These are phyloP conservation scores for Metalampra italica DNA, from an alignment of 2,888 invertebrate species.

Conservation along the genomic window DNA sequence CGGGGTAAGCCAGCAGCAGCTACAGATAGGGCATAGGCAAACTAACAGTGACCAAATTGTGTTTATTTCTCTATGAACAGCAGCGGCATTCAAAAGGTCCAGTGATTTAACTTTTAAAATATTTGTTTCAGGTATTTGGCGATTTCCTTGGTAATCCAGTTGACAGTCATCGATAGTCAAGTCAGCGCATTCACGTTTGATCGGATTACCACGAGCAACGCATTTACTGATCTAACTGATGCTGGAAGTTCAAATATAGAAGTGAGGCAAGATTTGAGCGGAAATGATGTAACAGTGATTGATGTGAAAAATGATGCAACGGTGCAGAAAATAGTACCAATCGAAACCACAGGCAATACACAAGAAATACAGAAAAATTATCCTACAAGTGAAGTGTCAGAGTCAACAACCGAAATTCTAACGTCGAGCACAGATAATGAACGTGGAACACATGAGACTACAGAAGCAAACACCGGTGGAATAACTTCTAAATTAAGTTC, in stretches of 20 bases:
- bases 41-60: background rate
- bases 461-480: background rate
- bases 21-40: background rate
- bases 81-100: too few species aligned
- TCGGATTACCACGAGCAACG: slow-evolving; percentile 17
- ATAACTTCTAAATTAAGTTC: background rate
- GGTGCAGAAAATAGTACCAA: slow-evolving; percentile 4
- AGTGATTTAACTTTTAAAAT: background rate
- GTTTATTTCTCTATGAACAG: too few species aligned
- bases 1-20: slow-evolving; percentile 4
- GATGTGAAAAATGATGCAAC: slow-evolving; percentile 4
- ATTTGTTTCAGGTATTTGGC: slow-evolving; percentile 52
- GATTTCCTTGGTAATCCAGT: slow-evolving; percentile 42
- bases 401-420: background rate
- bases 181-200: slow-evolving; percentile 40
- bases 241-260: slow-evolving; percentile 37
- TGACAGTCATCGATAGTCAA: slow-evolving; percentile 36
- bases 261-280: slow-evolving; percentile 30
- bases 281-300: slow-evolving; percentile 20
- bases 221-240: slow-evolving; percentile 28
- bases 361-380: slow-evolving; percentile 10
- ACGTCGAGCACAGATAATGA: background rate
- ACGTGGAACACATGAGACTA: background rate
- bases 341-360: slow-evolving; percentile 9
- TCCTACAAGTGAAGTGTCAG: background rate